Percentiles rank a stretch among this genome's conserved stretches.
Evolutionary conservation across 2,113 vertebrate species (phyloP).

Genomic region (Onychostruthus taczanowskii): DNA sequence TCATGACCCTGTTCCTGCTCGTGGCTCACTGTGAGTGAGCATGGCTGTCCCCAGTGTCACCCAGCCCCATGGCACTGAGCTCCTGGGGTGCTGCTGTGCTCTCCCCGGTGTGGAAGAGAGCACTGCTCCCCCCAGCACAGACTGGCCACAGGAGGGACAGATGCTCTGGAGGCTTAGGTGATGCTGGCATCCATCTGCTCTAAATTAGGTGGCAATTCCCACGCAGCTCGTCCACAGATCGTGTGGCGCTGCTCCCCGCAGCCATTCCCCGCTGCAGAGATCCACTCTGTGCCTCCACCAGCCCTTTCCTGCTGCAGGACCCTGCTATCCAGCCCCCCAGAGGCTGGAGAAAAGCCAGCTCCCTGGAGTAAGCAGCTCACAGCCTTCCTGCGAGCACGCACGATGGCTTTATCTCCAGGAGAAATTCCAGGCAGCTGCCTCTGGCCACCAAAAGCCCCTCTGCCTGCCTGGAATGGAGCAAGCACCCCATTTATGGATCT

Average conservation of each 20-base stretch:
- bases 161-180: not conserved
- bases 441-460: not conserved
- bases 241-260: not conserved
- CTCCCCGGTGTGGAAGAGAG: not conserved
- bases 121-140: not conserved
- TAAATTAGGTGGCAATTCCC: constrained; percentile 5
- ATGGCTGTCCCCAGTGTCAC: not conserved
- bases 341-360: not conserved
- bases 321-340: not conserved
- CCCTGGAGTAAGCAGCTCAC: not conserved
- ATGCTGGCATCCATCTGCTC: not conserved
- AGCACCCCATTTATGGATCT: not conserved
- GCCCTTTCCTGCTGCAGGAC: not conserved
- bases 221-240: not conserved
- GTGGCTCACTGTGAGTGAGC: not conserved
- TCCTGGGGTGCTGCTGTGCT: not conserved
- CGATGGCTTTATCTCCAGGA: not conserved
- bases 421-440: not conserved
- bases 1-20: not conserved
- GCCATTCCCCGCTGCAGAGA: not conserved
- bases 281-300: not conserved
- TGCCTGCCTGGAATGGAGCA: not conserved
- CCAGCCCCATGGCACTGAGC: not conserved
- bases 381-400: accelerated
- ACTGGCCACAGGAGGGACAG: not conserved